Evolutionary conservation across 2,888 invertebrate genomes (phyloP).

Genomic region (Liopterus haemorrhoidalis): DNA sequence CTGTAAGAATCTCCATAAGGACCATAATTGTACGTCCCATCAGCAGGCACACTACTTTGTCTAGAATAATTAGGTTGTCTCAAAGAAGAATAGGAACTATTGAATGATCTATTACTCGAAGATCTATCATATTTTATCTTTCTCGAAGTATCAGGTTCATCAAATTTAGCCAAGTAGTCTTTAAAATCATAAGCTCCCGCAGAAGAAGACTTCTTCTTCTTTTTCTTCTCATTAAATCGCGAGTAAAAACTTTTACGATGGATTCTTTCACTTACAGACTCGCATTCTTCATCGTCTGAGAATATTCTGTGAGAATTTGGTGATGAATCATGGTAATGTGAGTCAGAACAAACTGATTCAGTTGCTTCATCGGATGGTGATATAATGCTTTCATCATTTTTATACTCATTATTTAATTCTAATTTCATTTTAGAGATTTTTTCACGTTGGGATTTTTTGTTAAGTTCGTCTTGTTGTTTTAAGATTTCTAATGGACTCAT

Average conservation of each 20-base stretch:
- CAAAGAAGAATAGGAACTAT: too few relatives aligned
- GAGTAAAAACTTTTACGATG: slow-evolving; percentile 84
- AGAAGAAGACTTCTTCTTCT: slow-evolving; percentile 61
- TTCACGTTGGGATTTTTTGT: slow-evolving; percentile 15
- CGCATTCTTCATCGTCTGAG: slow-evolving; percentile 48
- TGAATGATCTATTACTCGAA: too few relatives aligned
- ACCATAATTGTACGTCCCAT: too few relatives aligned
- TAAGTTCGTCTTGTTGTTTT: slow-evolving; percentile 1
- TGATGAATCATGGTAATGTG: slow-evolving; percentile 42
- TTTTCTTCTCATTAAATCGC: slow-evolving; percentile 79
- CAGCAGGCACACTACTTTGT: too few relatives aligned
- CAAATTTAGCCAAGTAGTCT: too few relatives aligned
- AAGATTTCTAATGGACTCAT: slow-evolving; percentile 23
- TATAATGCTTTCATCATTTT: slow-evolving; percentile 47
- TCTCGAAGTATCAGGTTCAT: too few relatives aligned
- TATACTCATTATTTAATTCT: too few relatives aligned
- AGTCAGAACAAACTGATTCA: slow-evolving; percentile 61
- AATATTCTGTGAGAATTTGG: slow-evolving; percentile 45
- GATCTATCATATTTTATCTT: too few relatives aligned
- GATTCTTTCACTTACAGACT: slow-evolving; percentile 78
- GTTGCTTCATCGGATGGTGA: slow-evolving; percentile 60
- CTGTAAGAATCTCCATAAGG: too few relatives aligned
- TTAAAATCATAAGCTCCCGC: too few relatives aligned
- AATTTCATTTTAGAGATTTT: slow-evolving; percentile 16
- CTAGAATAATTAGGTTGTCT: too few relatives aligned